Evolutionary conservation across 2,113 vertebrate genomes (phyloP), one percentile per base, ranked within the genome.

Genomic region (Dolichotis patagonum): DNA sequence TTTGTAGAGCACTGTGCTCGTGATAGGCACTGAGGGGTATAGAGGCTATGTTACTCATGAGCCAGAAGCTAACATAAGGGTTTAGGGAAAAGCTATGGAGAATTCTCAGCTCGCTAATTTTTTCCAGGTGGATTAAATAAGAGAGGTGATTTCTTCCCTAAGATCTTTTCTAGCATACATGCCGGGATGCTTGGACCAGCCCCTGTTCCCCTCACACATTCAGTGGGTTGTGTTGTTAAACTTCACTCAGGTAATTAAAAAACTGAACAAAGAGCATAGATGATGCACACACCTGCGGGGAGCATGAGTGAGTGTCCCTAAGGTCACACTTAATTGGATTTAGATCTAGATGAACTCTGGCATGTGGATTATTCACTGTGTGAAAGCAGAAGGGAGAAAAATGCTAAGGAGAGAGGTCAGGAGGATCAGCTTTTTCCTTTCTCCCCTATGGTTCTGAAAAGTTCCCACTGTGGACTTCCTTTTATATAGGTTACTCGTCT

Each of bases 251-350:
- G n/a, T 87, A 94, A 91, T 96, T 96, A 91, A 89, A 91, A 95
- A 86, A 95, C 38, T 84, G 87, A 95, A 95, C 92, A 94, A 96
- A 94, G 96, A 82, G 60, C 84, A 80, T 24, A 83, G 75, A 90
- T 65, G 87, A 93, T 3, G 7, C 54, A 56, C 71, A 96, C 96
- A 95, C 95, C 95, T 96, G 96, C 85, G 88, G 93, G 43, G 82
- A 94, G 54, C 84, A 81, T 85, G 30, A 94, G 77, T 90, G 95
- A 92, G 78, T 67, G 85, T 93, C 82, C 71, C 71, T 97, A 92
- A 96, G 91, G 96, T 98, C 96, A 97, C 54, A 93, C 69, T 96
- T 95, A 97, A 97, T 95, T 96, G 93, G 63, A 90, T 85, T 95
- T 93, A 93, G 91, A 96, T 85, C 90, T 87, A 97, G 78, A 98